Conservation (phyloP, 2,888 invertebrate genomes). For the Cryptocephalus primarius region DNA sequence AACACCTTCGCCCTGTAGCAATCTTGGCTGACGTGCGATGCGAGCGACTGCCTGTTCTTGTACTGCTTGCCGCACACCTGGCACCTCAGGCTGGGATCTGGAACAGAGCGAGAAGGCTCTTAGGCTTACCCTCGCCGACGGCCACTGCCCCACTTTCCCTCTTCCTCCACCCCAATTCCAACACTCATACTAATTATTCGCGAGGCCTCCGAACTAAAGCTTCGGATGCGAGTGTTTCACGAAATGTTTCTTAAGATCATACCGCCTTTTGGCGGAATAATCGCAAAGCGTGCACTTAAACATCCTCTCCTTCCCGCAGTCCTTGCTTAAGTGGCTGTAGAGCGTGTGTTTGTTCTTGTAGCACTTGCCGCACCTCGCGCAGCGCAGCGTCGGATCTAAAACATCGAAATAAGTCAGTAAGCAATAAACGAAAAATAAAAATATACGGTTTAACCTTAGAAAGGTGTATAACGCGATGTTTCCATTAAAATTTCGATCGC, state of each 20-base stretch:
- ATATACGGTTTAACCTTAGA: no score
- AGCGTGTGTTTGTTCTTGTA: slow-evolving; percentile 19
- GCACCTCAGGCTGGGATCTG: slow-evolving; percentile 3
- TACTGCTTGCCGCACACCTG: slow-evolving; percentile 19
- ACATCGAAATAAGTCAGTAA: no score
- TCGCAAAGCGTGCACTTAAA: slow-evolving; percentile 3
- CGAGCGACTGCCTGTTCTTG: slow-evolving; percentile 16
- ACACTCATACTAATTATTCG: no score
- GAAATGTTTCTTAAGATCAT: slow-evolving; percentile 9
- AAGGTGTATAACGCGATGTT: no score
- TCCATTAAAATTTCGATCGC: neutral
- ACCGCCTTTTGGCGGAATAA: slow-evolving; percentile 9
- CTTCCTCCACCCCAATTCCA: no score
- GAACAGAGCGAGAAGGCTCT: no score
- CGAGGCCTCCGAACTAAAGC: no score
- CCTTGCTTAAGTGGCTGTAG: slow-evolving; percentile 30
- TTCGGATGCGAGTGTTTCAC: slow-evolving; percentile 3
- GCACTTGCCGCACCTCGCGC: slow-evolving; percentile 18
- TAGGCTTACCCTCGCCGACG: no score
- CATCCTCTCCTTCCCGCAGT: slow-evolving; percentile 28
- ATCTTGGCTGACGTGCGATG: slow-evolving; percentile 32
- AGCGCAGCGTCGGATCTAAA: slow-evolving; percentile 1
- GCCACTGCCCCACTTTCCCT: no score
- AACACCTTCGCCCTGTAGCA: slow-evolving; percentile 25
- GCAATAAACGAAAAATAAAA: no score